Evolutionary conservation across 2,113 vertebrate species (phyloP).

Genomic region (Syngnathus floridae): DNA sequence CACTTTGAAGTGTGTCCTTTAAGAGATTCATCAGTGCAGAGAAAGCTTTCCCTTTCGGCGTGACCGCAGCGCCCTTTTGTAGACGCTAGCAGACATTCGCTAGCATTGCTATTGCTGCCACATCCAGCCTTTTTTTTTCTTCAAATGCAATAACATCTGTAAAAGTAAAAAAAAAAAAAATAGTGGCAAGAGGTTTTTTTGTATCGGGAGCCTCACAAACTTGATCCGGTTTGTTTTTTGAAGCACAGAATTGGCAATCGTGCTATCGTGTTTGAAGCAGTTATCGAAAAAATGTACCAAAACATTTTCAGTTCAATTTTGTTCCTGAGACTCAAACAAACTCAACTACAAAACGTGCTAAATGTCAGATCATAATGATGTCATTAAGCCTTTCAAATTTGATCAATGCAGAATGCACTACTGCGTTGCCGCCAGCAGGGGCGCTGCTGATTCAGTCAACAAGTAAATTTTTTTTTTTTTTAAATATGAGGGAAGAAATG

Average conservation of each 20-base stretch:
- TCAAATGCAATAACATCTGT: conserved; percentile 11
- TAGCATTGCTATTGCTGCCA: conserved; percentile 33
- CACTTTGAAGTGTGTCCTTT: conserved; percentile 64
- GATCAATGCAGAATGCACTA: no score
- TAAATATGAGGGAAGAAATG: no score
- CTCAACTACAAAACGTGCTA: no score
- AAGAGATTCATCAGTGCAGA: conserved; percentile 49
- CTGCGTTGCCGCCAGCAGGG: no score
- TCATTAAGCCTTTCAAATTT: no score
- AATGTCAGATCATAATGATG: no score
- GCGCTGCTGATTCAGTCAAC: no score
- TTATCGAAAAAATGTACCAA: neutral
- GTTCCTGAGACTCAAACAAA: no score
- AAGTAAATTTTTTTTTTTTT: no score
- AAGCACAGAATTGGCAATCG: neutral
- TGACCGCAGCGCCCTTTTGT: no score
- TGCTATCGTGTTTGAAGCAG: neutral
- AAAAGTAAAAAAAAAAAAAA: conserved; percentile 6
- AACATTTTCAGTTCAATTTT: no score
- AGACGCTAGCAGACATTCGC: conserved; percentile 11
- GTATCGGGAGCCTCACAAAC: neutral
- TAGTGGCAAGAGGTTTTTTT: no score
- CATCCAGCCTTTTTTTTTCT: conserved; percentile 16
- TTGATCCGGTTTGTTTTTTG: neutral
- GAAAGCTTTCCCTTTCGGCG: neutral